phyloP scores from a whole-genome alignment of 2,113 vertebrate genomes.

The Phyllostomus discolor region DNA sequence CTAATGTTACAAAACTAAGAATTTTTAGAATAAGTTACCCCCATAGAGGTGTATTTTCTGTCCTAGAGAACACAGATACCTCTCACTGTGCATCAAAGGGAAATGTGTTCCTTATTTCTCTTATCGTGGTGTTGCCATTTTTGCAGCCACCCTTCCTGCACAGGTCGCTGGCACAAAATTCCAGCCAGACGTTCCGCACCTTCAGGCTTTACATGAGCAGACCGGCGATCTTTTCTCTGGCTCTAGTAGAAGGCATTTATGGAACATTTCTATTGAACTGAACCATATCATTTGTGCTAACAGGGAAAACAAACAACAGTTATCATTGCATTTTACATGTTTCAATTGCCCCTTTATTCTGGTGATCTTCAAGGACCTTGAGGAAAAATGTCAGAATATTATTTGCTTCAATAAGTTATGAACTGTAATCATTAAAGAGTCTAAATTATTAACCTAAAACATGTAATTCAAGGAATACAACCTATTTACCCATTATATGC shows the following conservation, averaged over 20 bases:
- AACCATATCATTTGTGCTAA: fast-evolving
- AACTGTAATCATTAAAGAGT: not conserved
- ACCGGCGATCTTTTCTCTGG: not conserved
- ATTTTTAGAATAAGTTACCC: not conserved
- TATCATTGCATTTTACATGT: fast-evolving
- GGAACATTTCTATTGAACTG: not conserved
- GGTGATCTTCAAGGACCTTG: not conserved
- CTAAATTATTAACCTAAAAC: not conserved
- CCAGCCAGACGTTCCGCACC: not conserved
- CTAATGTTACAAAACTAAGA: not conserved
- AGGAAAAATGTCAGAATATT: not conserved
- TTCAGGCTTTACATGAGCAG: not conserved
- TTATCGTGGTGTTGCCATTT: not conserved
- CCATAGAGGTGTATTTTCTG: not conserved
- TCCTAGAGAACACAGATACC: not conserved
- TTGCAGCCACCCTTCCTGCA: not conserved
- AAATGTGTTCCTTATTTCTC: not conserved
- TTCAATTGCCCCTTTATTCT: fast-evolving
- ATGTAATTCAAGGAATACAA: not conserved
- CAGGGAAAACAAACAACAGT: fast-evolving
- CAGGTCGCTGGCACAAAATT: not conserved
- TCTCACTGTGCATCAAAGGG: not conserved
- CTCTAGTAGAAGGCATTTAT: not conserved
- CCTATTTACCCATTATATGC: not conserved
- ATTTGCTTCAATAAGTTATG: not conserved